Base-by-base conservation (phyloP, 2,797 vertebrate genomes). In the Glossophaga mutica region DNA sequence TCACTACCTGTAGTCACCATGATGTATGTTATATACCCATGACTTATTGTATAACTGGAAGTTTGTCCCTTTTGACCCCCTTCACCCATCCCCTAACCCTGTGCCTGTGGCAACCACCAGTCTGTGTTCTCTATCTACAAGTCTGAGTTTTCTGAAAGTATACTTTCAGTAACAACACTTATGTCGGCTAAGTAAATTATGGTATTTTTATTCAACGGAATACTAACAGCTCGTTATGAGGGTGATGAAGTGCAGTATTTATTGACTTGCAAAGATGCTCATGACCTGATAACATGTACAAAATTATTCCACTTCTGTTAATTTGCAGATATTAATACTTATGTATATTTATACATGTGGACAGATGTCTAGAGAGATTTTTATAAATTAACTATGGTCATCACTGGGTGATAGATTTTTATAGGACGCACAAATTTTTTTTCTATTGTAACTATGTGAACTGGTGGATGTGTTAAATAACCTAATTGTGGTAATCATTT, bases 331-430 rank as follows among this genome's bases (percentile, higher is more conserved):
- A 16, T 65, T 81, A 92, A 32, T 84, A 50, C 87, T 52, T 24
- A 14, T 37, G 34, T 77, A n/a, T 81, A 82, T 74, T 87, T 77
- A 32, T 76, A 37, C 22, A 11, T 88, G 24, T 26, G 73, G 50
- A 87, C 11, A 79, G 21, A 74, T 79, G 39, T 76, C 74, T 86
- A 48, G 34, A 81, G 19, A 3, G 21, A n/a, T 95, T 16, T 71
- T 95, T 34, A 55, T 90, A 67, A 96, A 79, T 90, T 96, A 91
- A 67, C 34, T 79, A 11, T 77, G 21, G 46, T 90, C 71, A 76
- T 67, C 32, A 65, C n/a, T 89, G 9, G 9, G 32, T 59, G 48
- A 48, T 29, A 57, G 24, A 94, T 85, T 92, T 86, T 96, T 6
- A 62, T 71, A 82, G 71, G 39, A 83, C 39, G 48, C 65, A 68